Evolutionary conservation across 2,797 vertebrate species (phyloP), one percentile per base, ranked within the genome.

Genomic region (Gallirallus australis): DNA sequence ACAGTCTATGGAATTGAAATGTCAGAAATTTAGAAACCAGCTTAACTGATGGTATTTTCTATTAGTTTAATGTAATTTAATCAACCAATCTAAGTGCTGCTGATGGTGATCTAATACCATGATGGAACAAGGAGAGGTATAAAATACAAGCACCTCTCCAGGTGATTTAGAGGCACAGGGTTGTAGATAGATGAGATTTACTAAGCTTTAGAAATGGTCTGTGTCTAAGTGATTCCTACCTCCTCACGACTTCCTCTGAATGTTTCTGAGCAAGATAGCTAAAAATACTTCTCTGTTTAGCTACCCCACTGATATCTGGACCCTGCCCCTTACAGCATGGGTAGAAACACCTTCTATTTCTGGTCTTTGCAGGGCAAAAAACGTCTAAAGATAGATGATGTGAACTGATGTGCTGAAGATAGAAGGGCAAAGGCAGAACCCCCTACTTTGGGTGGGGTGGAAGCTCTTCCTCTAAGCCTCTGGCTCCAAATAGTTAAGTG

Each of bases 231-330:
- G n/a, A 63, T 39, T 86, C 45, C 19, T 53, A 81, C n/a, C 17
- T 61, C 47, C 47, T 87, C 60, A 3, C 7, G 0, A 50, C 14
- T 65, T 82, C 50, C 42, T 42, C 0, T 0, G 31, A 33, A 28
- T 33, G 16, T 48, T 86, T 68, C 50, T 56, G 28, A 88, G 60
- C 0, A 0, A 1, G 17, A 14, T 39, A 30, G 23, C 4, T 42
- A 40, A 78, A 66, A 31, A 2, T 4, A 17, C 9, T 5, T 57
- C 8, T 35, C n/a, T 35, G 2, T 75, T 88, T 48, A 56, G 9
- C 31, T 61, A 7, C 7, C 6, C 8, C 24, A 25, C 8, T n/a
- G 27, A 6, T 35, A 54, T 28, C 77, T 56, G 42, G 83, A 45
- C 7, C 23, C 21, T 48, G 9, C 5, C 42, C 25, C 33, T 90